Evolutionary conservation across 2,888 invertebrate species (phyloP), one percentile per base, ranked within the genome.

Genomic region (Diarsia brunnea): DNA sequence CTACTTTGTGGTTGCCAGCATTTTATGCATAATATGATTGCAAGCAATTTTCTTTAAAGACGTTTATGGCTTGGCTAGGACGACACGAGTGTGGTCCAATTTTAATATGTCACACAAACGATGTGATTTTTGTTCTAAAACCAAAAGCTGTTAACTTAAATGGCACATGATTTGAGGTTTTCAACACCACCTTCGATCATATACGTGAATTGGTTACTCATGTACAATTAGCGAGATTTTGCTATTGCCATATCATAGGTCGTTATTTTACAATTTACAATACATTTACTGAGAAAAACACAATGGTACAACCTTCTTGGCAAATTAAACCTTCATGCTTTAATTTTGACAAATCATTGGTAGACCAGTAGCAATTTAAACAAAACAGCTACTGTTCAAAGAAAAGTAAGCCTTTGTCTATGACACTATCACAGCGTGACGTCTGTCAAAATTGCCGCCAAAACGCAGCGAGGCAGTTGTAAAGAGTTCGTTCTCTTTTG

Each of bases 401-500:
- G 84, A 86, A 90, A 76, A 89, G 77, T 75, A 84, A 70, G 47
- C 77, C 76, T 88, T 93, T 90, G 88, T 91, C 89, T 81, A 88
- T 90, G 90, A 91, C 90, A 82, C 92, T 91, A 91, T 85, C 92
- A 69, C 95, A 92, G 94, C 93, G 75, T 93, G 95, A 95, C 90
- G 89, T 92, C 92, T 94, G 91, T 94, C 89, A 92, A 88, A 88
- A 90, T 93, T 92, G 90, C 95, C 95, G 95, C 95, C 94, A 92
- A 94, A 93, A 93, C 87, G 89, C 79, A 79, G 68, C 63, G 79
- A 90, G 89, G 90, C 87, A 89, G 90, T 88, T 89, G 83, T 84
- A 85, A 87, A 76, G 81, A 89, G 90, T 91, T 91, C 87, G 88
- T 88, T 85, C 86, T 92, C 74, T 90, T 89, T 92, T 88, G 86